Percentiles rank a stretch among this genome's conserved stretches.
Conservation (phyloP, 2,888 invertebrate species). For the Oxyteleia sp. region DNA sequence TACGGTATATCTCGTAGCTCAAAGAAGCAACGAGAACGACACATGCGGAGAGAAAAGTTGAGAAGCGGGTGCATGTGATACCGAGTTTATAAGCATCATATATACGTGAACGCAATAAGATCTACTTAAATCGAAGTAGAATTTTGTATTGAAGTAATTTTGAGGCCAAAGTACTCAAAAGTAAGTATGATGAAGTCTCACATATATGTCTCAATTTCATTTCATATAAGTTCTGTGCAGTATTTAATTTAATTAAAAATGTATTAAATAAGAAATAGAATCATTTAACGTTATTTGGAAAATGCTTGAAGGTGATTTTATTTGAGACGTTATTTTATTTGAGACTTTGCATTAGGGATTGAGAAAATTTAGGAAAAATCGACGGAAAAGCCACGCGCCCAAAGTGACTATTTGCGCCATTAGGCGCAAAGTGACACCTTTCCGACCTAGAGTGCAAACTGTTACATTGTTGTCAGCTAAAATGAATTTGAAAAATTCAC, state of each 20-base stretch:
- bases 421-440: too few relatives aligned
- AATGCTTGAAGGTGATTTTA: too few relatives aligned
- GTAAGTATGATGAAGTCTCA: neutral
- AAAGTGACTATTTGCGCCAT: too few relatives aligned
- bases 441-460: too few relatives aligned
- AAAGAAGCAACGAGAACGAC: constrained; percentile 35
- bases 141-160: constrained; percentile 13
- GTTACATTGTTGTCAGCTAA: too few relatives aligned
- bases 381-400: too few relatives aligned
- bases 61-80: constrained; percentile 32
- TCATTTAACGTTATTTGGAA: neutral
- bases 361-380: too few relatives aligned
- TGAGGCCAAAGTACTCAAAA: neutral
- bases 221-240: neutral
- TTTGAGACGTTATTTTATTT: too few relatives aligned
- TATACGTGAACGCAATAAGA: constrained; percentile 36
- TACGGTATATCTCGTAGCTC: constrained; percentile 35
- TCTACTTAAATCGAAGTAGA: constrained; percentile 31
- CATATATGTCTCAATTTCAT: neutral
- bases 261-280: neutral
- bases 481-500: too few relatives aligned
- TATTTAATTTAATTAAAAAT: too few relatives aligned
- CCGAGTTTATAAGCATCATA: constrained; percentile 42
- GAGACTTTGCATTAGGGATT: too few relatives aligned
- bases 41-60: constrained; percentile 21